Evolutionary conservation across 1,140 invertebrate species (phyloP).

Genomic region (Bombus pascuorum): DNA sequence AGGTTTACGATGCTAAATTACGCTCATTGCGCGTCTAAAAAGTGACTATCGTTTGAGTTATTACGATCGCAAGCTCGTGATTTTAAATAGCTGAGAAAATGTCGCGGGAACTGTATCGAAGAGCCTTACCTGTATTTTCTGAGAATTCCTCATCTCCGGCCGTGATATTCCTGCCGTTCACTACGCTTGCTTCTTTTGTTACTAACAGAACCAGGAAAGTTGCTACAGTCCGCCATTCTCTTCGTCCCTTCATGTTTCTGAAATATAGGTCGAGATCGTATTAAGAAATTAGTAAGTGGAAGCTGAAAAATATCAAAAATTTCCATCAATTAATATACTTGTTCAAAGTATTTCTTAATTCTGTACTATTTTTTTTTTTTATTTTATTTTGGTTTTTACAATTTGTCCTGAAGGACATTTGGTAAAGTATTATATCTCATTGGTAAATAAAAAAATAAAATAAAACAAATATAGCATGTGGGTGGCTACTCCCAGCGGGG

Average conservation of each 20-base stretch:
- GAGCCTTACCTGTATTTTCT: conserved; percentile 6
- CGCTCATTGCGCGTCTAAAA: too few relatives aligned
- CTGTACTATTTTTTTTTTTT: too few relatives aligned
- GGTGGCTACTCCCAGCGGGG: too few relatives aligned
- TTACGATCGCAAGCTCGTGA: not conserved
- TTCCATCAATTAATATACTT: too few relatives aligned
- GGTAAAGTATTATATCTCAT: too few relatives aligned
- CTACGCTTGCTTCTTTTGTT: not conserved
- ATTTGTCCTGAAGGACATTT: too few relatives aligned
- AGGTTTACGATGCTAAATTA: not conserved
- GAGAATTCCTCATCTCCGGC: not conserved
- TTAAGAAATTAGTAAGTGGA: not conserved
- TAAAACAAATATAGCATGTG: too few relatives aligned
- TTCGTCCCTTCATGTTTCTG: conserved; percentile 43
- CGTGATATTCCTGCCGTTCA: not conserved
- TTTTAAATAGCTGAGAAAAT: not conserved
- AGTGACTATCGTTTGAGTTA: not conserved
- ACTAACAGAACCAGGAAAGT: conserved; percentile 12
- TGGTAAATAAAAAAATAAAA: too few relatives aligned
- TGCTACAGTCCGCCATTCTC: not conserved
- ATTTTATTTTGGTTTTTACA: too few relatives aligned
- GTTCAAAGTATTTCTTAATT: too few relatives aligned
- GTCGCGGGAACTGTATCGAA: not conserved
- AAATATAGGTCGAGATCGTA: conserved; percentile 1
- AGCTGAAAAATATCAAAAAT: not conserved